Evolutionary conservation across 1,140 invertebrate species (phyloP), one percentile per base, ranked within the genome.

Genomic region (Drosophila aff.): DNA sequence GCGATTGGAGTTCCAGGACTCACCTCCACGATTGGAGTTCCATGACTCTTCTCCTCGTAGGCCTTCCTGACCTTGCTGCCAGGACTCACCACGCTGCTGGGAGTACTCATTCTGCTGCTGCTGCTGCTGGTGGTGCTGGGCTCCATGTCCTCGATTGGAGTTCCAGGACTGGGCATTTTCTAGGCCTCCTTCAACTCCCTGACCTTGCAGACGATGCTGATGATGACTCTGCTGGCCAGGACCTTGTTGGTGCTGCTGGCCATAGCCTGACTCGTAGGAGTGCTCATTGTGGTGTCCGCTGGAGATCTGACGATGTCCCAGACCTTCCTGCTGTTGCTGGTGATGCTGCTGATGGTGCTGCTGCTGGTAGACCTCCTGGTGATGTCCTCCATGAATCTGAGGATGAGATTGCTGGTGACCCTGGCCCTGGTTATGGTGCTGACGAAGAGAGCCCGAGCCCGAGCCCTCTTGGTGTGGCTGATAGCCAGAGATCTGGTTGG

Each of bases 181-280:
- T 9, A 16, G 23, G 3, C 47, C 47, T 15, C 15, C 46, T 9
- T 3, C 13, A 2, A 7, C 7, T 26, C 23, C 47, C 10, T 31
- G 26, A 40, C 21, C 13, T 31, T 31, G 31, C 31, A 9, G 31
- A 6, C 6, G 31, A 31, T 28, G 26, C 4, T 7, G 28, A 16
- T 31, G 28, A 11, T 44, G 15, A 3, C 33, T 11, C 11, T 47
- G 41, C 5, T 50, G 46, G 3, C 3, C 21, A 47, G 9, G 23
- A 49, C 8, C 46, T 26, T 26, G 43, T 2, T 63, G 41, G 6
- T 55, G 68, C 23, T 73, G 67, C 28, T 72, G 57, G 6, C 18
- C 8, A 15, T 53, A 18, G 0, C 13, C 13, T 10, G 62, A 23
- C n/a, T 55, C 63, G 18, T 55, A 55, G 15, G 31, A 53, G n/a